Percentiles rank a stretch among this genome's conserved stretches.
These are phyloP conservation scores for Bombus breviceps DNA, from an alignment of 1,140 invertebrate genomes.

Conservation along the genomic window DNA sequence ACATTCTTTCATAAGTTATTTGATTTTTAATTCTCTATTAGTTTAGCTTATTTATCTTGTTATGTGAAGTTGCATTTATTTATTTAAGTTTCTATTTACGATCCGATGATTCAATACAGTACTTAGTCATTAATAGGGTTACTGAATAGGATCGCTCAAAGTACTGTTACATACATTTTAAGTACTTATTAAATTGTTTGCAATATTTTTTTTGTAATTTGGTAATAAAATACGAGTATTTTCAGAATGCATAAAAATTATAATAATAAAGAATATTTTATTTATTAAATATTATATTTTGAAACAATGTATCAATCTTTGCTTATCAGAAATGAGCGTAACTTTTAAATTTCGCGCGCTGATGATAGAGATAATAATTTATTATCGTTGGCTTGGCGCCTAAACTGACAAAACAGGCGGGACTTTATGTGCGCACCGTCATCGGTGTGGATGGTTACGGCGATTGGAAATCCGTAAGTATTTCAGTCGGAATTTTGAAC, in stretches of 20 bases:
- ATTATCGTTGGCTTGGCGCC: slow-evolving; percentile 31
- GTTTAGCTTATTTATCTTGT: background rate
- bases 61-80: background rate
- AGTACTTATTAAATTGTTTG: too few species aligned
- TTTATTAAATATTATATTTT: too few species aligned
- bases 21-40: background rate
- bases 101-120: background rate
- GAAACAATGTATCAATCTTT: too few species aligned
- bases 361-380: background rate
- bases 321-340: too few species aligned
- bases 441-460: background rate
- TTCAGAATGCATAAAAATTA: too few species aligned
- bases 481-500: background rate
- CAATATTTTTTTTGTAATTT: too few species aligned
- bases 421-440: background rate
- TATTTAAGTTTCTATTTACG: background rate
- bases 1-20: background rate
- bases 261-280: too few species aligned
- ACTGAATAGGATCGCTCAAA: fast-evolving
- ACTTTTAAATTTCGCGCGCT: slow-evolving; percentile 13
- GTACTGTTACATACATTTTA: background rate
- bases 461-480: background rate
- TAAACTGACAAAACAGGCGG: slow-evolving; percentile 58
- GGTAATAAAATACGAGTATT: too few species aligned
- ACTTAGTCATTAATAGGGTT: fast-evolving